phyloP scores from a whole-genome alignment of 2,113 vertebrate species.

The Furnarius figulus region DNA sequence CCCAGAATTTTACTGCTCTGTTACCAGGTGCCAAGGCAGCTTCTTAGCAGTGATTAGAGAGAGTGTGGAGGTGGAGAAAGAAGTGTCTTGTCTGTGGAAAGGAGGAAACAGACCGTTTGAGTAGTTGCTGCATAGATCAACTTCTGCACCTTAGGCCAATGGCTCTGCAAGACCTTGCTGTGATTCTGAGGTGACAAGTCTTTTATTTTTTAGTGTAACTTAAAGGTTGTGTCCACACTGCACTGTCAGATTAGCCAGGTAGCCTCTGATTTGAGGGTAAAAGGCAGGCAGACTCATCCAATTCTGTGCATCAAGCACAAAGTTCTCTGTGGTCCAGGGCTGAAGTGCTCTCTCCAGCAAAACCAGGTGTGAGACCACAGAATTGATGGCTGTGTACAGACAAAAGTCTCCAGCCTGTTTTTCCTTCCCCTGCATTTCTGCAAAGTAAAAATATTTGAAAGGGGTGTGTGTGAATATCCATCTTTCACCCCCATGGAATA shows the following conservation, averaged over 20 bases:
- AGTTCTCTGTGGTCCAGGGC: background rate
- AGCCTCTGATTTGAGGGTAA: background rate
- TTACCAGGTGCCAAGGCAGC: background rate
- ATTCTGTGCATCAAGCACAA: background rate
- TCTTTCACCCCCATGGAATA: background rate
- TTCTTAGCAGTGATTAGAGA: background rate
- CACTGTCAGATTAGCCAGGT: background rate
- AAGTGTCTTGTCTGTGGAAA: background rate
- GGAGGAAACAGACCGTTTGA: background rate
- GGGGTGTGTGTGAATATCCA: background rate
- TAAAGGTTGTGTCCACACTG: rapidly evolving
- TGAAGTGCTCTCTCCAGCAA: background rate
- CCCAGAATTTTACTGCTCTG: background rate
- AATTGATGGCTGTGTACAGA: background rate
- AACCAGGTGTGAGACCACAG: background rate
- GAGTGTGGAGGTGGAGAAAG: background rate
- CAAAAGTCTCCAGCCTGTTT: background rate
- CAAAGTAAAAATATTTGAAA: background rate
- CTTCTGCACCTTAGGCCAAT: background rate
- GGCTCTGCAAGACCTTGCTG: background rate
- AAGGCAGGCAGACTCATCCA: background rate
- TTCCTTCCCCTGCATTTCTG: background rate
- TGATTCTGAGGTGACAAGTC: background rate
- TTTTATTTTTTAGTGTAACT: background rate
- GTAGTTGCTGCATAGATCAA: background rate